Evolutionary conservation across 2,888 invertebrate genomes (phyloP).

Genomic region (Leptarthrus brevirostris): DNA sequence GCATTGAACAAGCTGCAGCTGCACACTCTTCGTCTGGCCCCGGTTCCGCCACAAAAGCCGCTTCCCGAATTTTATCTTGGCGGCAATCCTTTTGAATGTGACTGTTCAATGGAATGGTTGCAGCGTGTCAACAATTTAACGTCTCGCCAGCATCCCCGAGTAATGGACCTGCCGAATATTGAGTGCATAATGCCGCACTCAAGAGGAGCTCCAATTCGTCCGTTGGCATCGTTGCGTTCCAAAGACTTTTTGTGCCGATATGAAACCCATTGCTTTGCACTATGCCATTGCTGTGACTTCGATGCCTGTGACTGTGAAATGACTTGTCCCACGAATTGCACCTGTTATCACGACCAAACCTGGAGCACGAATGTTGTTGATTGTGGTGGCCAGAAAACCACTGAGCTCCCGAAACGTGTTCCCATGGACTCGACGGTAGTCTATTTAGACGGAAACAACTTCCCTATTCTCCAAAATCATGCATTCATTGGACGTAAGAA

Average conservation of each 20-base stretch:
- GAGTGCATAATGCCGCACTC: conserved; percentile 89
- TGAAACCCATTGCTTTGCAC: conserved; percentile 92
- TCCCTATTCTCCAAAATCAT: conserved; percentile 86
- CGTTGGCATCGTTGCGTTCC: conserved; percentile 81
- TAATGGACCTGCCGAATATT: conserved; percentile 90
- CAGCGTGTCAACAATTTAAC: conserved; percentile 89
- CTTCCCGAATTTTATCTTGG: conserved; percentile 91
- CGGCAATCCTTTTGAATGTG: conserved; percentile 93
- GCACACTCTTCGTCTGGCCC: conserved; percentile 80
- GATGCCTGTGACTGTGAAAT: conserved; percentile 98
- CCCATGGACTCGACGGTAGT: conserved; percentile 97
- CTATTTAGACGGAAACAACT: conserved; percentile 90
- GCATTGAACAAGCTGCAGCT: conserved; percentile 84
- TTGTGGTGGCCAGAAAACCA: conserved; percentile 83
- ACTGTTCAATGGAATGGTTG: conserved; percentile 96
- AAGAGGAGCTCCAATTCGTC: conserved; percentile 83
- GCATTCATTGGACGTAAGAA: conserved; percentile 94
- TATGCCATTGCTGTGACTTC: conserved; percentile 96
- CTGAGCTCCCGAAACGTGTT: conserved; percentile 84
- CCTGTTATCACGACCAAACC: conserved; percentile 93
- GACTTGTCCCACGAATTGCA: conserved; percentile 94
- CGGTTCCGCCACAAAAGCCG: conserved; percentile 74
- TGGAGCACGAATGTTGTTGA: conserved; percentile 95
- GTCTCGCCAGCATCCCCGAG: conserved; percentile 84
- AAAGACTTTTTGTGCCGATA: conserved; percentile 93